A percentile compares a stretch with the other conserved stretches of the same genome.
Evolutionary conservation across 2,113 vertebrate species (phyloP).

Genomic region (Miniopterus natalensis): DNA sequence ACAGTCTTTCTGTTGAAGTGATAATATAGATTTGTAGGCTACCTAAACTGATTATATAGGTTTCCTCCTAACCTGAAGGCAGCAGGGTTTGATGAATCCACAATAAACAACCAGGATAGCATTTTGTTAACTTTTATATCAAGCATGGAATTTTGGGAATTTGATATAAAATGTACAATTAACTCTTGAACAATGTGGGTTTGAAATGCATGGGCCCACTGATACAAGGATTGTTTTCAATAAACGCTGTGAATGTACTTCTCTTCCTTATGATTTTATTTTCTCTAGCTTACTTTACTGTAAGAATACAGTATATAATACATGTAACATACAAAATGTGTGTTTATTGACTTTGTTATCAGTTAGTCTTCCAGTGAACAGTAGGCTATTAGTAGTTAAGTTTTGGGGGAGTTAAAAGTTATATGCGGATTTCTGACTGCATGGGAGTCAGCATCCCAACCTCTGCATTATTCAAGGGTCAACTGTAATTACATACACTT

Average conservation of each 20-base stretch:
- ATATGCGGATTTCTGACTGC: neutral
- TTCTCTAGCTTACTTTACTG: neutral
- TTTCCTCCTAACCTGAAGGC: conserved; percentile 64
- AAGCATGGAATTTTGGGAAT: conserved; percentile 2
- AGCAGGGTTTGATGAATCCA: conserved; percentile 4
- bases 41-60: conserved; percentile 20
- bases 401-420: neutral
- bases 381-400: neutral
- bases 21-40: conserved; percentile 47
- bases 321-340: neutral
- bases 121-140: conserved; percentile 60
- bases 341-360: neutral
- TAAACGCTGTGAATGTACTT: neutral
- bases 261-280: neutral
- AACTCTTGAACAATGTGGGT: neutral
- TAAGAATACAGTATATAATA: neutral
- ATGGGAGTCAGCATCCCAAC: neutral
- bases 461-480: neutral
- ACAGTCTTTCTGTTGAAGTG: conserved; percentile 49
- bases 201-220: neutral
- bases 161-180: conserved; percentile 42
- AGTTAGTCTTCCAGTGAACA: neutral
- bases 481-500: neutral
- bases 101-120: conserved; percentile 15
- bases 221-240: neutral